Evolutionary conservation across 1,140 invertebrate genomes (phyloP).

Genomic region (Hycleus cichorii): DNA sequence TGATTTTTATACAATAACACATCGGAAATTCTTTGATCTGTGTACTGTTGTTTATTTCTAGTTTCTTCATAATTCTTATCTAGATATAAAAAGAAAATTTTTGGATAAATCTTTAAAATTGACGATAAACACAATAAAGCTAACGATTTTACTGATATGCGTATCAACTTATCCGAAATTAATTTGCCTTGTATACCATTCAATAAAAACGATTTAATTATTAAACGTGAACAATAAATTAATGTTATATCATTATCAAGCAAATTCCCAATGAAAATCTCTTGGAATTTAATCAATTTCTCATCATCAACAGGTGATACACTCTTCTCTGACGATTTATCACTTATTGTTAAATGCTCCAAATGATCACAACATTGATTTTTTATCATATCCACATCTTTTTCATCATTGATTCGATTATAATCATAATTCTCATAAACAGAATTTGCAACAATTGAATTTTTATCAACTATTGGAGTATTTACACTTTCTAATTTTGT

Average conservation of each 20-base stretch:
- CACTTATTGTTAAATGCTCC: conserved; percentile 23
- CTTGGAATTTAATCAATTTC: not conserved
- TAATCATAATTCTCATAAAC: conserved; percentile 7
- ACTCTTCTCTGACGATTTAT: conserved; percentile 36
- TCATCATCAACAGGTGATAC: conserved; percentile 28
- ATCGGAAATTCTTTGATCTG: conserved; percentile 57
- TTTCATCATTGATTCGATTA: conserved; percentile 12
- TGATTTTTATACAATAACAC: conserved; percentile 63
- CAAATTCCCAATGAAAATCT: conserved; percentile 55
- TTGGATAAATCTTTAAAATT: conserved; percentile 61
- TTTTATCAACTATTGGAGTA: conserved; percentile 7
- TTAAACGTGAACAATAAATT: conserved; percentile 64
- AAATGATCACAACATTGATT: conserved; percentile 26
- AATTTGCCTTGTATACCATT: conserved; percentile 53
- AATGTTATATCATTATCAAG: conserved; percentile 60
- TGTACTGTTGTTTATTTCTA: conserved; percentile 23
- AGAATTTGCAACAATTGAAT: conserved; percentile 9
- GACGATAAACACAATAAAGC: conserved; percentile 67
- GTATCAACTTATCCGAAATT: conserved; percentile 58
- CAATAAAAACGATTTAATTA: conserved; percentile 70
- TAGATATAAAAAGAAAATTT: conserved; percentile 56
- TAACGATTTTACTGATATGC: conserved; percentile 79
- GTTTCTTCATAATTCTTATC: conserved; percentile 42
- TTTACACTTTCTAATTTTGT: conserved; percentile 20
- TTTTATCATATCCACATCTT: conserved; percentile 19